Conservation (phyloP, 2,888 invertebrate species). For the Alcis repandata region DNA sequence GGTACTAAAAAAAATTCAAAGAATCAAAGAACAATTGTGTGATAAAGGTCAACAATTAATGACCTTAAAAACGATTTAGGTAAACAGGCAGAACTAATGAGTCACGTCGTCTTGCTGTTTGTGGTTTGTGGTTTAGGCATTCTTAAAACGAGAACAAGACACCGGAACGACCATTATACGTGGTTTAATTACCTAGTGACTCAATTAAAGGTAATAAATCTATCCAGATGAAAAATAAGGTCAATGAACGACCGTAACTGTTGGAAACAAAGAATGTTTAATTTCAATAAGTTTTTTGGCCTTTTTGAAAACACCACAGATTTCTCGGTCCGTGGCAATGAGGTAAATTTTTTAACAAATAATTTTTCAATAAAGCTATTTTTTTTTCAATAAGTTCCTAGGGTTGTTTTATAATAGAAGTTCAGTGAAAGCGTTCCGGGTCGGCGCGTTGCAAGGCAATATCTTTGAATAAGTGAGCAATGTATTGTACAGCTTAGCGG, state of each 20-base stretch:
- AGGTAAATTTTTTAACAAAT: too few species aligned
- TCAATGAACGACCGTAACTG: background rate
- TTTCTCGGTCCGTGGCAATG: too few species aligned
- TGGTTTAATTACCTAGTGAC: background rate
- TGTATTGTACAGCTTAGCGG: too few species aligned
- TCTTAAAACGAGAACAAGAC: background rate
- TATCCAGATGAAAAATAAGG: background rate
- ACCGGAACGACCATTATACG: slow-evolving; percentile 4
- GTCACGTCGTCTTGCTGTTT: slow-evolving; percentile 5
- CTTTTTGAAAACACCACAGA: too few species aligned
- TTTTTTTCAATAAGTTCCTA: too few species aligned
- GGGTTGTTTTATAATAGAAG: too few species aligned
- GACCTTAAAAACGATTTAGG: background rate
- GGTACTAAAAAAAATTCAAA: too few species aligned
- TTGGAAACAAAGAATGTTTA: background rate
- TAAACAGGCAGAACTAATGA: background rate
- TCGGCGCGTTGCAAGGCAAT: background rate
- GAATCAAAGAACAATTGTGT: background rate
- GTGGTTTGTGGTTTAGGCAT: slow-evolving; percentile 8
- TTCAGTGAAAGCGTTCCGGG: too few species aligned
- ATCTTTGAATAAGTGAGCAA: too few species aligned
- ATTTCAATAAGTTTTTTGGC: too few species aligned
- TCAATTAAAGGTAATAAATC: background rate
- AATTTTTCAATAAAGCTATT: too few species aligned
- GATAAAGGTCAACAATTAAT: background rate